These are phyloP conservation scores for Penaeus japonicus DNA, from an alignment of 1,140 invertebrate species.

Conservation along the genomic window DNA sequence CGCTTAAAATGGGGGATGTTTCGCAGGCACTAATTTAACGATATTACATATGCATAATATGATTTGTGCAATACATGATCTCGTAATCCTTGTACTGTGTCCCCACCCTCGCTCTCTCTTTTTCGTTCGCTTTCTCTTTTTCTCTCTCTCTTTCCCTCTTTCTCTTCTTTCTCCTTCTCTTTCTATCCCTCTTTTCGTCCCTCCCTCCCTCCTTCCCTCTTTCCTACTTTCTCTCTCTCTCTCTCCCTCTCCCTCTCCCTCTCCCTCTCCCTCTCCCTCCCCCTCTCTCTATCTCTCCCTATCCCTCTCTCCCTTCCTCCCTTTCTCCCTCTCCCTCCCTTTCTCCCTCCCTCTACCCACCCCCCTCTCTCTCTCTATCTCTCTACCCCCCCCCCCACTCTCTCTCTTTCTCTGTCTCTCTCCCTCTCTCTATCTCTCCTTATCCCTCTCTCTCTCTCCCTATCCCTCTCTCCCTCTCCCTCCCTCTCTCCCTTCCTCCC, in stretches of 20 bases:
- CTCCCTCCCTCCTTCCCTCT: background rate
- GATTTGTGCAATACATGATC: no score
- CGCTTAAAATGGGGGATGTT: no score
- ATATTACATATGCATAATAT: no score
- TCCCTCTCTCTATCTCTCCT: no score
- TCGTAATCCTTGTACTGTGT: no score
- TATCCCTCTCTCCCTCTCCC: no score
- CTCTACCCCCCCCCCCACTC: no score
- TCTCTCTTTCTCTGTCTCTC: no score
- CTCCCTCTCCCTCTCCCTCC: background rate
- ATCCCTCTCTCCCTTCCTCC: background rate
- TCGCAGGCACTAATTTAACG: background rate
- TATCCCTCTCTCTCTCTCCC: no score
- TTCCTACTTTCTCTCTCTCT: background rate
- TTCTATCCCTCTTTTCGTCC: background rate
- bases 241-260: background rate
- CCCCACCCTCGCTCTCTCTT: background rate
- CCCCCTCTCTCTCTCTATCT: no score
- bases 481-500: no score
- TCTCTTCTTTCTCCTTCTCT: background rate
- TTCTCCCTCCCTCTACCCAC: no score
- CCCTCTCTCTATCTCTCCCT: background rate
- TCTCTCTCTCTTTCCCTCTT: background rate
- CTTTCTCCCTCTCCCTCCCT: background rate
- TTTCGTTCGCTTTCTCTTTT: background rate